Evolutionary conservation across 2,888 invertebrate species (phyloP), one percentile per base, ranked within the genome.

Genomic region (Pachymerium ferrugineum): DNA sequence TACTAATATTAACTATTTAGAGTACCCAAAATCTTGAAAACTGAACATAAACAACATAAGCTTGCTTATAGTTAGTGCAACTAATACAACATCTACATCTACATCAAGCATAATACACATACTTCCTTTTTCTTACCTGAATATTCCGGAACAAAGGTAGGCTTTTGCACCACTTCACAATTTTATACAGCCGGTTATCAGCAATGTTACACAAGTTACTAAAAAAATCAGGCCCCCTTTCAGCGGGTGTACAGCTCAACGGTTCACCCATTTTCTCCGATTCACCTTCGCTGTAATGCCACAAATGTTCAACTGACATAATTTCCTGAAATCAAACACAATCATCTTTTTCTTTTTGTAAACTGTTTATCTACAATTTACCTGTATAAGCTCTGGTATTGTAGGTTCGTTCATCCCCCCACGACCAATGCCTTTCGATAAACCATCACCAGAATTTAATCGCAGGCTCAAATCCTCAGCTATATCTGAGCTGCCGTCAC

Each of bases 81-180:
- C 12, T 35, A 12, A 35, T 12, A n/a, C 38, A 35, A n/a, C 10
- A 35, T 35, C 10, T 35, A 35, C 38, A 12, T 12, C 38, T 35
- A 35, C 38, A 35, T 35, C 38, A 10, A 35, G 10, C 10, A 35
- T 35, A n/a, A 10, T n/a, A n/a, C n/a, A n/a, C n/a, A 54, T 22
- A 22, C 2, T 38, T 25, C 12, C 1, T 33, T 35, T 19, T 79
- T 25, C 88, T 86, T 80, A 94, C 94, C 80, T 94, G 93, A 79
- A 97, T 96, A 84, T 95, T 94, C 82, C 96, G 94, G 83, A 97
- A 97, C 29, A 97, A 88, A 16, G 97, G 97, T 82, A 97, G 85
- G 83, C 95, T 96, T 83, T 97, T 94, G 85, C 97, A 97, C 97
- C 97, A 97, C 82, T 97, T 95, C 76, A 97, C 97, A 78, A 97